Evolutionary conservation across 2,888 invertebrate genomes (phyloP).

Genomic region (Clitarchus hookeri): DNA sequence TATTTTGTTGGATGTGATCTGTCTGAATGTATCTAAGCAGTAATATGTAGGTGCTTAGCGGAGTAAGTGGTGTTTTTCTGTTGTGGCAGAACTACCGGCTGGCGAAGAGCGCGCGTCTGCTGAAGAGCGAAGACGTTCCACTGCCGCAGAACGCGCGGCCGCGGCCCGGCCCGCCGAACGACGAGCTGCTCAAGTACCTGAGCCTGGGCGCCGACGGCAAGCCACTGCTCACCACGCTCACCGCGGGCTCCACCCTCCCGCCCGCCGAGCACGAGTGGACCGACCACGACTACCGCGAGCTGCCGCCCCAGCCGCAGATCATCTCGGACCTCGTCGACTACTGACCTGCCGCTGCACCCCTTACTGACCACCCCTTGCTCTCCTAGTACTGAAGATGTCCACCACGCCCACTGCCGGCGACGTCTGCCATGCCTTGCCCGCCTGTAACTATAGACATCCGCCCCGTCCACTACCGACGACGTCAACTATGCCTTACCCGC

Average conservation of each 20-base stretch:
- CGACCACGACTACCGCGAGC: conserved; percentile 68
- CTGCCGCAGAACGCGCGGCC: conserved; percentile 69
- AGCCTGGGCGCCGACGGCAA: conserved; percentile 64
- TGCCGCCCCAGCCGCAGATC: conserved; percentile 52
- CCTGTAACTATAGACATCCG: too few relatives aligned
- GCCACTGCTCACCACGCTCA: conserved; percentile 64
- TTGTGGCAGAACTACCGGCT: conserved; percentile 38
- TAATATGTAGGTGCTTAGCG: too few relatives aligned
- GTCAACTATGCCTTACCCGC: too few relatives aligned
- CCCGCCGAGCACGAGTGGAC: conserved; percentile 67
- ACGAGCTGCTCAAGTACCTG: conserved; percentile 63
- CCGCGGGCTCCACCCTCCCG: conserved; percentile 58
- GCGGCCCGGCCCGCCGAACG: conserved; percentile 55
- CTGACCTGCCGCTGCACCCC: background rate
- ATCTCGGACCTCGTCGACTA: background rate
- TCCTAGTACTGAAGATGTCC: too few relatives aligned
- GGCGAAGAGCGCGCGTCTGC: conserved; percentile 58
- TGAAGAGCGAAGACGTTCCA: conserved; percentile 60
- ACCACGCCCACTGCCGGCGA: too few relatives aligned
- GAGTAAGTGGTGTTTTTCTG: conserved; percentile 3
- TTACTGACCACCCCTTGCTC: too few relatives aligned
- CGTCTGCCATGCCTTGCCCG: too few relatives aligned
- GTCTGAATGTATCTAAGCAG: too few relatives aligned
- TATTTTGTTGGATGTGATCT: too few relatives aligned
- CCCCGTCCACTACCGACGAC: too few relatives aligned